Conservation (phyloP, 2,888 invertebrate species). For the Orthosia cruda region DNA sequence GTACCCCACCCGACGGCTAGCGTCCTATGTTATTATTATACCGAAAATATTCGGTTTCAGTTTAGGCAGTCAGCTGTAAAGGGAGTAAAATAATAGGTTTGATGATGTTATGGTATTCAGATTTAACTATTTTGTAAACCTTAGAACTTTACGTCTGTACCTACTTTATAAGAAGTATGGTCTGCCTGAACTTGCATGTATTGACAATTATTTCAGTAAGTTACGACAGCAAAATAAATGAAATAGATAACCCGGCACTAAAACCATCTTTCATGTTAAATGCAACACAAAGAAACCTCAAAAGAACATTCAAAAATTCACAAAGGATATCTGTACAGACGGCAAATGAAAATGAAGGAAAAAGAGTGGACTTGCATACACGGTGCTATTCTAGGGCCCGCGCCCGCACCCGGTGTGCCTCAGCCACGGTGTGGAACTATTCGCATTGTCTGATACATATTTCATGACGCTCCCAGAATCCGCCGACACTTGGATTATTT, state of each 20-base stretch:
- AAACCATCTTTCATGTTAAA: conserved; percentile 23
- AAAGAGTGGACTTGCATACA: neutral
- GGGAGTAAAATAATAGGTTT: conserved; percentile 24
- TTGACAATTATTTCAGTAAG: neutral
- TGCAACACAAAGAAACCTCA: conserved; percentile 33
- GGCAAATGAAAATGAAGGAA: conserved; percentile 38
- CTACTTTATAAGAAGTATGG: neutral
- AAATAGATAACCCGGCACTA: neutral
- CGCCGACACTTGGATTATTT: conserved; percentile 71
- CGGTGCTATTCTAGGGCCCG: neutral
- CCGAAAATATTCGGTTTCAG: conserved; percentile 61
- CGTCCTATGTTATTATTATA: conserved; percentile 40
- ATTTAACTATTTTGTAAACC: neutral
- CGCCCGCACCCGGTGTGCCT: conserved; percentile 24
- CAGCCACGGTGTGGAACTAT: conserved; percentile 69
- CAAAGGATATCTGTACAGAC: conserved; percentile 38
- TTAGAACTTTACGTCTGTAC: neutral
- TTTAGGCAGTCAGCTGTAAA: conserved; percentile 43
- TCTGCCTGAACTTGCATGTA: no score
- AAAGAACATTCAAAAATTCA: conserved; percentile 45
- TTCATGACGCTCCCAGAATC: conserved; percentile 77
- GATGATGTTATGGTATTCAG: neutral
- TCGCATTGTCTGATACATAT: conserved; percentile 84
- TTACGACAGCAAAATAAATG: neutral
- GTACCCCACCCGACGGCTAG: conserved; percentile 7